phyloP scores from a whole-genome alignment of 92 coral and sea anemone genomes.

The Porites divaricata region DNA sequence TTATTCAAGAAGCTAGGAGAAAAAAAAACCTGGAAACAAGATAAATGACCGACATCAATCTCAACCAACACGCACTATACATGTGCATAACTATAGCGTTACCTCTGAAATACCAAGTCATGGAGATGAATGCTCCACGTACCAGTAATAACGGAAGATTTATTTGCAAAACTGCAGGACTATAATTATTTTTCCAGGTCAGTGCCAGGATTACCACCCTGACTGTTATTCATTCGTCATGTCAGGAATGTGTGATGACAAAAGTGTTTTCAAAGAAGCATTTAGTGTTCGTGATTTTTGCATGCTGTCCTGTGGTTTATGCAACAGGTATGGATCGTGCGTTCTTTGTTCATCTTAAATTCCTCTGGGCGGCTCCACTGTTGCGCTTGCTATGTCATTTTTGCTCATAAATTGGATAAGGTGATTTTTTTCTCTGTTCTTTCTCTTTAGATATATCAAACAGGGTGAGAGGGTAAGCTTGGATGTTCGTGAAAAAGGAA shows the following conservation, averaged over 20 bases:
- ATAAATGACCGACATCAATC: no score
- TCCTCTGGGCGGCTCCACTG: no score
- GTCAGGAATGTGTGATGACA: constrained; percentile 65
- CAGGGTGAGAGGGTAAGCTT: constrained; percentile 48
- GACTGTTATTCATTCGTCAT: constrained; percentile 58
- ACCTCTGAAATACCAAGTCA: no score
- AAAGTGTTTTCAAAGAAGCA: constrained; percentile 18
- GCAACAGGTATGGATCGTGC: constrained; percentile 54
- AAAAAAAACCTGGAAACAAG: no score
- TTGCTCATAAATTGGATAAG: no score
- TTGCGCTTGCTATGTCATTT: no score
- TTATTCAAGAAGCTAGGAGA: no score
- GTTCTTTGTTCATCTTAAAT: not conserved
- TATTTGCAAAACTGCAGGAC: no score
- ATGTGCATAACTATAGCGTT: no score
- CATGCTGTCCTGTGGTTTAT: constrained; percentile 72
- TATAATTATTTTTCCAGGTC: constrained; percentile 43
- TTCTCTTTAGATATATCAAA: constrained; percentile 54
- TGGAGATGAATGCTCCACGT: no score
- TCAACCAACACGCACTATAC: no score
- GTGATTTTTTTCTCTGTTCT: not conserved
- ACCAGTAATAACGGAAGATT: no score
- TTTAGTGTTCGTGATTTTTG: constrained; percentile 63
- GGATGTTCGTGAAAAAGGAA: constrained; percentile 38
- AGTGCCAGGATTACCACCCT: constrained; percentile 76